These are phyloP conservation scores for Rhizoglyphus robini DNA, from an alignment of 1,140 invertebrate genomes.

Conservation along the genomic window DNA sequence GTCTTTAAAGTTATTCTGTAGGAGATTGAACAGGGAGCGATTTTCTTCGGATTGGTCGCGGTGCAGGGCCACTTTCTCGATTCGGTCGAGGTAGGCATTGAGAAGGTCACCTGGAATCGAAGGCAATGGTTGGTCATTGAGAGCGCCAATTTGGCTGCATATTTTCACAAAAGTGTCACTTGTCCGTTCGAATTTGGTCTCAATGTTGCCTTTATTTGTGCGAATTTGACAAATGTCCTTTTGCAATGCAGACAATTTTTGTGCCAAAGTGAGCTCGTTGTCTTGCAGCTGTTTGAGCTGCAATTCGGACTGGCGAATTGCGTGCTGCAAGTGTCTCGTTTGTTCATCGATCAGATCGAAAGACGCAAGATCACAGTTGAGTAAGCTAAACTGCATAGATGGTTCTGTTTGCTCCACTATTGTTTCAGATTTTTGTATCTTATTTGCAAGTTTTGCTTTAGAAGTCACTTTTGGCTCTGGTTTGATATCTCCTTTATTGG, in stretches of 20 bases:
- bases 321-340: background rate
- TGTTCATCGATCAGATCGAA: background rate
- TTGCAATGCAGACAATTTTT: background rate
- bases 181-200: background rate
- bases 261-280: background rate
- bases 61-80: background rate
- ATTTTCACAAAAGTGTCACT: background rate
- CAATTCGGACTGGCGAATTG: background rate
- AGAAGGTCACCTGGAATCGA: background rate
- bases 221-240: background rate
- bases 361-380: slow-evolving; percentile 11
- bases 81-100: background rate
- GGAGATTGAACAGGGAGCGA: background rate
- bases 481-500: no score
- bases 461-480: no score
- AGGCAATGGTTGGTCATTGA: background rate
- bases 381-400: background rate
- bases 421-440: no score
- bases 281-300: background rate
- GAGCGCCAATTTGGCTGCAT: background rate
- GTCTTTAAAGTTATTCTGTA: background rate
- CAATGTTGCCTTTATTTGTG: background rate
- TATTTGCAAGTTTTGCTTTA: no score
- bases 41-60: background rate
- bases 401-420: background rate